These are phyloP conservation scores for Odontocerum albicorne DNA, from an alignment of 2,888 invertebrate genomes.

Conservation along the genomic window DNA sequence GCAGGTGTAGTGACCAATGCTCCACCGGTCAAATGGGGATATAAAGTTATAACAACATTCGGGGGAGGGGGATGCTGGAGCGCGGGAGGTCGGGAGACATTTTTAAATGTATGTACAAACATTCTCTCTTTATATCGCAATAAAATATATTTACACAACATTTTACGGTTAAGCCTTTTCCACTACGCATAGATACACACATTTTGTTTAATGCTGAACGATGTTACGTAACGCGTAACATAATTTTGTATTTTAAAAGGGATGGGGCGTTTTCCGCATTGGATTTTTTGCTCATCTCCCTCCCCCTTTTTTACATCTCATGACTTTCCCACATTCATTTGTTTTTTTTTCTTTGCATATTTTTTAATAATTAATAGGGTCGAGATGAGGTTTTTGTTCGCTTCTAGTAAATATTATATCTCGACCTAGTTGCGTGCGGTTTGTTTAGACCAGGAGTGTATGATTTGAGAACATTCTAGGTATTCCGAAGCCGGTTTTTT, in stretches of 20 bases:
- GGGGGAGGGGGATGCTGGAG: conserved; percentile 24
- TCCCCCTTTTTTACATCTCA: too few species aligned
- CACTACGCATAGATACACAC: background rate
- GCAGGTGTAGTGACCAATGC: background rate
- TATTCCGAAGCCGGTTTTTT: too few species aligned
- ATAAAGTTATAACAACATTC: conserved; percentile 36
- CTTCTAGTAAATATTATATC: too few species aligned
- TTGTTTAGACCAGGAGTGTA: too few species aligned
- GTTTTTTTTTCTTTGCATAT: too few species aligned
- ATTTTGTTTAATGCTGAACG: background rate
- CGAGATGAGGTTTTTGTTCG: too few species aligned
- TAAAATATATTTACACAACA: conserved; percentile 22
- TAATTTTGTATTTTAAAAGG: background rate
- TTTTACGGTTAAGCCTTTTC: conserved; percentile 10
- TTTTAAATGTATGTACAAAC: conserved; percentile 27
- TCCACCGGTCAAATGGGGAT: conserved; percentile 30
- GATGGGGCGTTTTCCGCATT: background rate
- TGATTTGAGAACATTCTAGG: too few species aligned
- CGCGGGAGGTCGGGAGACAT: conserved; percentile 28
- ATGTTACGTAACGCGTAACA: background rate
- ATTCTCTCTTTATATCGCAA: conserved; percentile 20
- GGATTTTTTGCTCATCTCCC: background rate
- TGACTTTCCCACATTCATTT: too few species aligned
- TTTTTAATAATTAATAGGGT: too few species aligned
- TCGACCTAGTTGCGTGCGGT: too few species aligned